A percentile compares a stretch with the other conserved stretches of the same genome.
Conservation (phyloP, 1,140 invertebrate species). For the Drosophila leontia region DNA sequence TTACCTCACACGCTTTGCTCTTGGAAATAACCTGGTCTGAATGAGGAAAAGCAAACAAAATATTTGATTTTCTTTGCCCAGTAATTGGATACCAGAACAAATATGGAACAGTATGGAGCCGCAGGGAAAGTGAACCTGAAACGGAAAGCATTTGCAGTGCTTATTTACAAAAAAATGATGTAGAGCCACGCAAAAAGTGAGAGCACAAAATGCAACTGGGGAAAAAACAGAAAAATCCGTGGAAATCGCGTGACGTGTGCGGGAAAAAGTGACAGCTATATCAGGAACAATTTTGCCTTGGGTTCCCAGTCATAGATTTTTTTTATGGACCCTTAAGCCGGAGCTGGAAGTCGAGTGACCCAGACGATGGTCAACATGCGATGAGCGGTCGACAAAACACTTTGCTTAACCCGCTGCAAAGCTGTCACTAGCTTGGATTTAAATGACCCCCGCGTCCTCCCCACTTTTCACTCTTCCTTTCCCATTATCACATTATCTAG, state of each 20-base stretch:
- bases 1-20: slow-evolving; percentile 1
- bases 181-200: slow-evolving; percentile 16
- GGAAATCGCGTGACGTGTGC: slow-evolving; percentile 49
- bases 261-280: slow-evolving; percentile 33
- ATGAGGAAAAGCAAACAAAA: slow-evolving; percentile 3
- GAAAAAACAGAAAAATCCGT: slow-evolving; percentile 9
- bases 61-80: not conserved
- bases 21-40: slow-evolving; percentile 3
- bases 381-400: slow-evolving; percentile 52
- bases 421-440: slow-evolving; percentile 35
- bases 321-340: slow-evolving; percentile 34
- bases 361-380: slow-evolving; percentile 50
- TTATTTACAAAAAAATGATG: not conserved
- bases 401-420: slow-evolving; percentile 49
- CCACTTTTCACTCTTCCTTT: not conserved
- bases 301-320: slow-evolving; percentile 17
- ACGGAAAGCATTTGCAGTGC: slow-evolving; percentile 21
- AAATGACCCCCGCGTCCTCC: not conserved
- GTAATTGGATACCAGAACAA: slow-evolving; percentile 45
- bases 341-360: slow-evolving; percentile 45
- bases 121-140: slow-evolving; percentile 30
- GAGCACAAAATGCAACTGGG: slow-evolving; percentile 12
- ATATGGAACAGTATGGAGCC: slow-evolving; percentile 19
- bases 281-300: slow-evolving; percentile 2
- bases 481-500: slow-evolving; percentile 39